A percentile compares a stretch with the other conserved stretches of the same genome.
These are phyloP conservation scores for Laterallus jamaicensis DNA, from an alignment of 2,113 vertebrate genomes.

Conservation along the genomic window DNA sequence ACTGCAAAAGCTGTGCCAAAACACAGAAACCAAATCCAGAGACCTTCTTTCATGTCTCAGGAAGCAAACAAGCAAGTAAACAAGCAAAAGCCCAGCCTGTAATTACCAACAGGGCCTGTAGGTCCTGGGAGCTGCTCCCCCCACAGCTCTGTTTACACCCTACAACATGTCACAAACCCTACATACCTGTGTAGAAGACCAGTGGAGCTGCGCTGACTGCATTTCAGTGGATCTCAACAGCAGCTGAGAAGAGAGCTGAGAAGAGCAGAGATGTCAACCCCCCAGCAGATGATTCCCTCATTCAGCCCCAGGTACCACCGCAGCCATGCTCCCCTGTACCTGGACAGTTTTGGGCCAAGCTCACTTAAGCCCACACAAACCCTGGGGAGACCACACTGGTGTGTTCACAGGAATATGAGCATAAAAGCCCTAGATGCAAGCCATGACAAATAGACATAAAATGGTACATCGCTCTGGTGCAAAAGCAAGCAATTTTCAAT, in stretches of 20 bases:
- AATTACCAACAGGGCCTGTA: background rate
- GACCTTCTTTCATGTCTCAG: background rate
- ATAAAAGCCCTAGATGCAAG: background rate
- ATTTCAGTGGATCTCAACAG: background rate
- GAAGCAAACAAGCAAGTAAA: background rate
- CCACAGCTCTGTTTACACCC: no score
- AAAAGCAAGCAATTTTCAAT: background rate
- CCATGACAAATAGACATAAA: background rate
- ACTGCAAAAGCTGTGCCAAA: background rate
- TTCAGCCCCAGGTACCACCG: background rate
- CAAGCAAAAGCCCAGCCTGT: background rate
- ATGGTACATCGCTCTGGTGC: background rate
- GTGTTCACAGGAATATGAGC: background rate
- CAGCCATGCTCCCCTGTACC: background rate
- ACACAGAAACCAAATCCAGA: background rate
- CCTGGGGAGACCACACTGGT: fast-evolving
- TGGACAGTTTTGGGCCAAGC: background rate
- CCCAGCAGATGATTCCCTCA: fast-evolving
- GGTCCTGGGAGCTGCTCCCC: background rate
- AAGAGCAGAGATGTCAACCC: fast-evolving
- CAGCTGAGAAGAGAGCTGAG: no score
- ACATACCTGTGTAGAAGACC: fast-evolving
- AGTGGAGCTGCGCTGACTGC: fast-evolving
- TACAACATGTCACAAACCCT: background rate
- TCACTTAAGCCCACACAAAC: fast-evolving